These are phyloP conservation scores for Cochlearius cochlearius DNA, from an alignment of 2,113 vertebrate species.

Conservation along the genomic window DNA sequence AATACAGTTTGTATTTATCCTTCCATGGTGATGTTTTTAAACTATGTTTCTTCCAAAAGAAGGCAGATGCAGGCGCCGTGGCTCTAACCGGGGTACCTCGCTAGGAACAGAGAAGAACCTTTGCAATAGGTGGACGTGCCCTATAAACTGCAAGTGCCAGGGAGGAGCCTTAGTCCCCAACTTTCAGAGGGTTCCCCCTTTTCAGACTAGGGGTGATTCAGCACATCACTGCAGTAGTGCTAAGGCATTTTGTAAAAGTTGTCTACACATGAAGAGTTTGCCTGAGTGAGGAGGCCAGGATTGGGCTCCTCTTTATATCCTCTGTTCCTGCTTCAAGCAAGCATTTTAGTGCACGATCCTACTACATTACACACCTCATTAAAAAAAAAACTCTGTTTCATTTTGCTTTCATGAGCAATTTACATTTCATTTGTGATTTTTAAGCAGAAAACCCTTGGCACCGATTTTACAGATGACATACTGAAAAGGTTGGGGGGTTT, in stretches of 20 bases:
- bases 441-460: conserved; percentile 41
- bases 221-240: not conserved
- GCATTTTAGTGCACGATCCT: not conserved
- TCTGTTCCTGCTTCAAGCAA: not conserved
- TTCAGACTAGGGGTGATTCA: not conserved
- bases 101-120: not conserved
- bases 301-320: not conserved
- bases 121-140: fast-evolving
- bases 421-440: not conserved
- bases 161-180: not conserved
- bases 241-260: not conserved
- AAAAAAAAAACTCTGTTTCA: not conserved
- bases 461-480: conserved; percentile 48
- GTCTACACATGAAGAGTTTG: not conserved
- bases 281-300: not conserved
- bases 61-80: not conserved
- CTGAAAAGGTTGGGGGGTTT: conserved; percentile 21
- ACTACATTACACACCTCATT: not conserved
- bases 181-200: not conserved
- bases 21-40: not conserved
- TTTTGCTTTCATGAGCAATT: not conserved
- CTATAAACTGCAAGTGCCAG: not conserved
- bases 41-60: not conserved
- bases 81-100: not conserved
- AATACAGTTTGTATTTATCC: not conserved